Percentiles rank a stretch among this genome's conserved stretches.
Evolutionary conservation across 2,797 vertebrate species (phyloP).

Genomic region (Atherinosoma microstoma): DNA sequence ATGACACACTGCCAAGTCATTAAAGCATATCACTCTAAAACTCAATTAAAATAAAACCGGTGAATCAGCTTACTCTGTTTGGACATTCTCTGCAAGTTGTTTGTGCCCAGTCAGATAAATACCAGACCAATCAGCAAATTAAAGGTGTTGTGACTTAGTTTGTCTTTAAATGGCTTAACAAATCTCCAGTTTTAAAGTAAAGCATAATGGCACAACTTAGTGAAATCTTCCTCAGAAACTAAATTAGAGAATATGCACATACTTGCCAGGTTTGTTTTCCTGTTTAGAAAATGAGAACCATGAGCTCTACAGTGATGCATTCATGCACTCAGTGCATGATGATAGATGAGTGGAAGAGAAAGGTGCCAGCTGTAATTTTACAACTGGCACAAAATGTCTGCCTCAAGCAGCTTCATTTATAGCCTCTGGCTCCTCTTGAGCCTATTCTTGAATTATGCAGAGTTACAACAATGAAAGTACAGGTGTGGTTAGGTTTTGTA

Average conservation of each 20-base stretch:
- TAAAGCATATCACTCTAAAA: constrained; percentile 54
- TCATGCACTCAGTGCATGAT: constrained; percentile 20
- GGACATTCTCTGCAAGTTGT: constrained; percentile 27
- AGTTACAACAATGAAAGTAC: neutral
- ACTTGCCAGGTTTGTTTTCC: constrained; percentile 3
- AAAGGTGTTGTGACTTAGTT: neutral
- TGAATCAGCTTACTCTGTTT: constrained; percentile 56
- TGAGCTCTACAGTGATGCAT: neutral
- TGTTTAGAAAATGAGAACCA: neutral
- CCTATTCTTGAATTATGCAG: neutral
- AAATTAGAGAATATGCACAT: neutral
- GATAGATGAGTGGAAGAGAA: constrained; percentile 20
- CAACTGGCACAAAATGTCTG: neutral
- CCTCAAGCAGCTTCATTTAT: constrained; percentile 1
- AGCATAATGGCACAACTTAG: neutral
- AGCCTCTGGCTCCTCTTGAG: neutral
- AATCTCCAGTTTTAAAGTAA: neutral
- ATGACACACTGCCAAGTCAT: constrained; percentile 61
- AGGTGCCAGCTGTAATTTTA: neutral
- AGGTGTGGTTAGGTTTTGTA: constrained; percentile 4
- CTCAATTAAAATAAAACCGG: constrained; percentile 51
- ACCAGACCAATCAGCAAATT: constrained; percentile 13
- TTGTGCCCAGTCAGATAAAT: constrained; percentile 13
- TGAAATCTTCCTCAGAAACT: neutral
- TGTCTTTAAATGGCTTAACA: neutral